phyloP scores from a whole-genome alignment of 2,888 invertebrate genomes.

The Lasioglossum morio region DNA sequence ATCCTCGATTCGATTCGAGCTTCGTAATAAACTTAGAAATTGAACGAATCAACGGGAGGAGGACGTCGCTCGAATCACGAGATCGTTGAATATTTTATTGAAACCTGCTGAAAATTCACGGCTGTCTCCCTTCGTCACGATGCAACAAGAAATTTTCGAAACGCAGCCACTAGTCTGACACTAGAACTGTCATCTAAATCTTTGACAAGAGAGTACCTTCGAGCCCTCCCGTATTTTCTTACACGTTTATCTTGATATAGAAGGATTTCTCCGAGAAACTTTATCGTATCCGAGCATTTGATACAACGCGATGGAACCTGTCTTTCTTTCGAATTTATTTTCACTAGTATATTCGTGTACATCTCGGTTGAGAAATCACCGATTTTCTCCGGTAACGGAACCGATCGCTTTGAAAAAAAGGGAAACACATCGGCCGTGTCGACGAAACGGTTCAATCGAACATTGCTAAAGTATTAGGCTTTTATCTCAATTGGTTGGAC shows the following conservation, averaged over 20 bases:
- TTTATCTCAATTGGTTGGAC: neutral
- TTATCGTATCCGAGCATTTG: neutral
- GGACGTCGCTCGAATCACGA: neutral
- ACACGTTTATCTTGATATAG: neutral
- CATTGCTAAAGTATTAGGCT: neutral
- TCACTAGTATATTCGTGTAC: neutral
- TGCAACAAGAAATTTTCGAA: neutral
- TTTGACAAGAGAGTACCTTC: neutral
- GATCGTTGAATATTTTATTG: neutral
- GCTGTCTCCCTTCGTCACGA: neutral
- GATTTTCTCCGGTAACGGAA: neutral
- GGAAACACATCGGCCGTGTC: neutral
- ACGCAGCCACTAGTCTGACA: neutral
- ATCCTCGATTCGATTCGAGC: slow-evolving; percentile 14
- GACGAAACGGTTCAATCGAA: neutral
- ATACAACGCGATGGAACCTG: neutral
- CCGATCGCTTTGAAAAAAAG: too few species aligned
- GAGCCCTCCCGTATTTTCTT: neutral
- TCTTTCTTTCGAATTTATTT: neutral
- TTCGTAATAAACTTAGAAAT: slow-evolving; percentile 26
- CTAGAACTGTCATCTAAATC: neutral
- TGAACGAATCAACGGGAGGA: neutral
- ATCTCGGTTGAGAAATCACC: neutral
- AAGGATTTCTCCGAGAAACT: neutral
- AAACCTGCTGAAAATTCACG: neutral